These are phyloP conservation scores for Metridium senile DNA, from an alignment of 92 coral and sea anemone species.

Conservation along the genomic window DNA sequence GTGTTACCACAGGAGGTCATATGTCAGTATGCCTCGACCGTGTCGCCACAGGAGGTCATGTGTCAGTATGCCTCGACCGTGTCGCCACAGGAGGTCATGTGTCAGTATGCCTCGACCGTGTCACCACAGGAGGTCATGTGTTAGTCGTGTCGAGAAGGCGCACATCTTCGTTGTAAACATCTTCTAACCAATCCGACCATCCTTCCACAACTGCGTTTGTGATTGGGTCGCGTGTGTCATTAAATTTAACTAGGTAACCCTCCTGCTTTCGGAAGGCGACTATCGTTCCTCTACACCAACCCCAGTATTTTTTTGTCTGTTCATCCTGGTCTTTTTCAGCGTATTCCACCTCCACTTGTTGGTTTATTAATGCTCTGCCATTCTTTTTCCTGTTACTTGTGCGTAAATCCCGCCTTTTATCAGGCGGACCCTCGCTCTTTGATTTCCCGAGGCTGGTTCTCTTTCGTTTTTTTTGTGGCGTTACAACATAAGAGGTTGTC, in stretches of 20 bases:
- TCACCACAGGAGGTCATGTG: too few relatives aligned
- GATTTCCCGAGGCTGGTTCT: slow-evolving; percentile 44
- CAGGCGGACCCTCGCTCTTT: slow-evolving; percentile 29
- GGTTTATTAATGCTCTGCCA: slow-evolving; percentile 42
- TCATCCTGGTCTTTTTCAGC: slow-evolving; percentile 34
- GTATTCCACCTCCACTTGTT: slow-evolving; percentile 42
- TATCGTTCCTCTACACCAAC: slow-evolving; percentile 53
- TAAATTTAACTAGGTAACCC: slow-evolving; percentile 47
- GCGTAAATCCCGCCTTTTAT: slow-evolving; percentile 26
- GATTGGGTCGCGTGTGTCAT: too few relatives aligned
- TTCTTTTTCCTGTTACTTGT: background rate
- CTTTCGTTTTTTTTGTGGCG: slow-evolving; percentile 35
- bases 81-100: too few relatives aligned
- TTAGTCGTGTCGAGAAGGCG: too few relatives aligned
- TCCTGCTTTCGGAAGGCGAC: slow-evolving; percentile 36
- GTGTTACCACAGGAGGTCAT: too few relatives aligned
- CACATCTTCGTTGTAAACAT: too few relatives aligned
- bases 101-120: too few relatives aligned
- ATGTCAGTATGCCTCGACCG: too few relatives aligned
- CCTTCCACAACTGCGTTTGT: too few relatives aligned
- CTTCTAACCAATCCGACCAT: too few relatives aligned
- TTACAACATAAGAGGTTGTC: slow-evolving; percentile 11
- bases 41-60: too few relatives aligned
- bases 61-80: too few relatives aligned
- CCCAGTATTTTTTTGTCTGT: slow-evolving; percentile 36